Conservation (phyloP, 2,113 vertebrate species). For the Stercorarius parasiticus region DNA sequence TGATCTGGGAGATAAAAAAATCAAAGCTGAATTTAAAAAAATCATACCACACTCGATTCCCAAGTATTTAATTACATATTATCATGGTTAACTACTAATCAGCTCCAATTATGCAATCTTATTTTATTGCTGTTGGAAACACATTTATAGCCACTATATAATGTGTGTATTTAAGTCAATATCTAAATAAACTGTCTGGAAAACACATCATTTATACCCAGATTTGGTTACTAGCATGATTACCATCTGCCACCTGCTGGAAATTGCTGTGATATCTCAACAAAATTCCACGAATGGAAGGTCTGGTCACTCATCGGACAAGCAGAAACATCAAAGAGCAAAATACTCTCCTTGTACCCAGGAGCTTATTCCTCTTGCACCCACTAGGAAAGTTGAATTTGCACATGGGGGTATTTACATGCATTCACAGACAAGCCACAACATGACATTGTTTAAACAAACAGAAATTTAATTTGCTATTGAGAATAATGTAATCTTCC, state of each 20-base stretch:
- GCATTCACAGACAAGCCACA: background rate
- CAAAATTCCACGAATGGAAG: background rate
- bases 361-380: background rate
- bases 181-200: background rate
- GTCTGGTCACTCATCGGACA: background rate
- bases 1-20: background rate
- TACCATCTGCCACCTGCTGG: conserved; percentile 65
- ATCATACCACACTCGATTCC: background rate
- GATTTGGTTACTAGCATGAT: background rate
- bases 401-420: background rate
- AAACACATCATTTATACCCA: conserved; percentile 27
- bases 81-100: background rate
- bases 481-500: background rate
- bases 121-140: conserved; percentile 22
- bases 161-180: conserved; percentile 23
- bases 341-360: background rate
- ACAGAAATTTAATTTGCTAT: background rate
- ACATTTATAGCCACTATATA: background rate
- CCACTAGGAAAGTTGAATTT: background rate
- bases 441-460: background rate
- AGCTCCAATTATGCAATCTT: background rate
- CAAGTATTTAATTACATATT: conserved; percentile 35
- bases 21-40: background rate
- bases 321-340: background rate
- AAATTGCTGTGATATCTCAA: conserved; percentile 7